Conservation (phyloP, 2,113 vertebrate genomes). For the Balaeniceps rex region DNA sequence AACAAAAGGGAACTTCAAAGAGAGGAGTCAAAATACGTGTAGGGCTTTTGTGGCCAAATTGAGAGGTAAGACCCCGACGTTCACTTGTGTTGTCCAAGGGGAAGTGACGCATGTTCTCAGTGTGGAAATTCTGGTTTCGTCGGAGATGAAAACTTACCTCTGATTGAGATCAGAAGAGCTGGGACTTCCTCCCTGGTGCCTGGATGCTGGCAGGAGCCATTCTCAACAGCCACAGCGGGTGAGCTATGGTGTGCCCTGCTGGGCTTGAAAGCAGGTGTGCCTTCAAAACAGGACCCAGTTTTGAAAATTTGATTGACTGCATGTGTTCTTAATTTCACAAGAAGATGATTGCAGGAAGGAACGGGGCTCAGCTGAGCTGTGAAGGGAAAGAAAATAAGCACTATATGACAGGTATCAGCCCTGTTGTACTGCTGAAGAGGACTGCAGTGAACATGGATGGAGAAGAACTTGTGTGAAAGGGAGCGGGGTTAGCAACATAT, state of each 20-base stretch:
- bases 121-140: not conserved
- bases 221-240: not conserved
- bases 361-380: not conserved
- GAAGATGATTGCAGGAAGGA: not conserved
- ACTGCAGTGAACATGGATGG: not conserved
- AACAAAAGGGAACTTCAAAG: not conserved
- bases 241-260: not conserved
- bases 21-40: not conserved
- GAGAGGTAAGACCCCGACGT: not conserved
- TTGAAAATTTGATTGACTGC: not conserved
- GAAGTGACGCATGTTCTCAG: not conserved
- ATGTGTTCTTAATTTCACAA: not conserved
- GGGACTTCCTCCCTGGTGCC: rapidly evolving
- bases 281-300: not conserved
- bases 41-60: not conserved
- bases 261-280: not conserved
- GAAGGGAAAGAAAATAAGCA: not conserved
- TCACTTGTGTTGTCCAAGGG: not conserved
- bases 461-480: not conserved
- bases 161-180: not conserved
- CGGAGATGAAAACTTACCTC: not conserved
- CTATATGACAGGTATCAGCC: not conserved
- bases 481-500: not conserved
- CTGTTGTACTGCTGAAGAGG: not conserved
- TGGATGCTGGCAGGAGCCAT: not conserved